Percentiles rank a stretch among this genome's conserved stretches.
Evolutionary conservation across 2,888 invertebrate species (phyloP).

Genomic region (Epinotia demarniana): DNA sequence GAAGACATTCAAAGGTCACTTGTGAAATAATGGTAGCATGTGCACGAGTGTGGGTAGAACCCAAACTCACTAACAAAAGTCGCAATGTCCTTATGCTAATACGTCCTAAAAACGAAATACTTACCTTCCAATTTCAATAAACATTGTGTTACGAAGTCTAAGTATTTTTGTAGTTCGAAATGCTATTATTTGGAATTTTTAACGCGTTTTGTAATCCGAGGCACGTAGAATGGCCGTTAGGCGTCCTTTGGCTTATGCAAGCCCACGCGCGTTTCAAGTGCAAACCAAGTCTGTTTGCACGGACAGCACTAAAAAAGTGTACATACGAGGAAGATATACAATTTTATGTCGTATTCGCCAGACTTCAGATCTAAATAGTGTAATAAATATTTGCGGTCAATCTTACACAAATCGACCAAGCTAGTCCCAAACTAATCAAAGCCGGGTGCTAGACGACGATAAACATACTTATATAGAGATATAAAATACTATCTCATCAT

Average conservation of each 20-base stretch:
- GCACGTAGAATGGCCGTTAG: constrained; percentile 67
- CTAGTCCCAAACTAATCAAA: too few species aligned
- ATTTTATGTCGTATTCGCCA: background rate
- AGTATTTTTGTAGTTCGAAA: constrained; percentile 27
- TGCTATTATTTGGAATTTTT: constrained; percentile 42
- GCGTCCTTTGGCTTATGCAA: constrained; percentile 71
- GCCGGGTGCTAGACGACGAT: too few species aligned
- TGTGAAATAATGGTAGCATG: constrained; percentile 33
- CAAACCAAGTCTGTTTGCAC: constrained; percentile 44
- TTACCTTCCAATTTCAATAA: constrained; percentile 22
- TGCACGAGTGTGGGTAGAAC: constrained; percentile 23
- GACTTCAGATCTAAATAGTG: background rate
- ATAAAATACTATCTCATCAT: too few species aligned
- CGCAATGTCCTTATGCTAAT: constrained; percentile 22
- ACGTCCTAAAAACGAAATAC: constrained; percentile 28
- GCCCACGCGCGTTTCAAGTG: constrained; percentile 65
- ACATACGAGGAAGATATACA: background rate
- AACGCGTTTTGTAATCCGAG: constrained; percentile 55
- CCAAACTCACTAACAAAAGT: constrained; percentile 30
- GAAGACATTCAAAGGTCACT: constrained; percentile 27
- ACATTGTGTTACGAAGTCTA: constrained; percentile 19
- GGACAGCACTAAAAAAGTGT: background rate
- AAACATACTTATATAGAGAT: too few species aligned
- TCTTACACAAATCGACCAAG: too few species aligned
- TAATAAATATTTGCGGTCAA: too few species aligned